Base-by-base conservation (phyloP, 2,888 invertebrate species). In the Drosophila mimetica region DNA sequence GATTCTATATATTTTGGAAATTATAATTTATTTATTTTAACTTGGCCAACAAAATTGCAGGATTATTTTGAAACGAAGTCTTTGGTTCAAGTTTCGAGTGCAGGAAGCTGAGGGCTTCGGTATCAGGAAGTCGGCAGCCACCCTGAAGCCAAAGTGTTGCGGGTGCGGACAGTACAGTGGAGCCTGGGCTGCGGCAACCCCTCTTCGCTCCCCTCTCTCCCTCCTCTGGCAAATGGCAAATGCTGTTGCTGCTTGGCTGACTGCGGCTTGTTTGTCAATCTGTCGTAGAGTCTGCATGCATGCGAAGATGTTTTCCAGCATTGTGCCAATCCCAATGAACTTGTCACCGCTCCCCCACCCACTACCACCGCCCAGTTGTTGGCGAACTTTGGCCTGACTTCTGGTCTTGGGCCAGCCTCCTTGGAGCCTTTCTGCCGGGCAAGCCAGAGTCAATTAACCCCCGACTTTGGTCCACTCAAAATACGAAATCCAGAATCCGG, bases 221-320 rank as follows among this genome's bases (percentile, higher is more conserved):
- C 14, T 9, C 25, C 7, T 18, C 18, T 30, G 41, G 59, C 53
- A 63, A 60, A 71, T 67, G 73, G 75, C 72, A 74, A 72, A 71
- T 84, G 85, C 81, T 71, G 82, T 83, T 83, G 70, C 83, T 87
- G 86, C 77, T 76, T 79, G 86, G 79, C 76, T 81, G 85, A 71
- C 67, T 87, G 83, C 71, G 86, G 86, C 85, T 85, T 85, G 85
- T 85, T 85, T 85, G 85, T 88, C 85, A 85, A 85, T 85, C 85
- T 85, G 84, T 83, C 86, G 72, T 60, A 71, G 55, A 55, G 34
- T 74, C 88, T 82, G 79, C 71, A 78, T 81, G 86, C 73, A 57
- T 46, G 60, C 84, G 60, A 66, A 65, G 65, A 65, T 70, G 71
- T 42, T 61, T 58, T 59, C 52, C 75, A 71, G 85, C 82, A 76